phyloP scores from a whole-genome alignment of 2,113 vertebrate species.

The Sturnira hondurensis region DNA sequence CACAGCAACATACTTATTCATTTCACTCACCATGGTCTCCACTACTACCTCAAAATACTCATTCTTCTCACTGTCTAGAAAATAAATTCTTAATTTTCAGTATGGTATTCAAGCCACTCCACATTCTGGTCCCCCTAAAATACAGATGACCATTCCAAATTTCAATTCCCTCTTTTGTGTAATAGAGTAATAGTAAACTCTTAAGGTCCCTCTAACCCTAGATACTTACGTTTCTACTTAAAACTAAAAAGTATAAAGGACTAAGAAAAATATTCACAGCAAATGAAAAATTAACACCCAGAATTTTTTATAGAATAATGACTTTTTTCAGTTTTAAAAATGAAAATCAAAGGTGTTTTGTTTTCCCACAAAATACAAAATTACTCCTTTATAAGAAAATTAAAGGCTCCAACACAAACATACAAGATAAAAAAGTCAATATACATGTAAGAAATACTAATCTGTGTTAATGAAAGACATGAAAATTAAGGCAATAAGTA shows the following conservation, averaged over 20 bases:
- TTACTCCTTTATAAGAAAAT: not conserved
- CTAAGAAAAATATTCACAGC: not conserved
- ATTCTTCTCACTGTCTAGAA: not conserved
- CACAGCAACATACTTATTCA: not conserved
- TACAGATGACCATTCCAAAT: not conserved
- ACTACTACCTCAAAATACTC: not conserved
- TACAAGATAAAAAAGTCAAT: not conserved
- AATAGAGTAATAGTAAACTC: not conserved
- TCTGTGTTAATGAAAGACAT: not conserved
- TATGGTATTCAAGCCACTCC: not conserved
- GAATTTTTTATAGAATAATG: not conserved
- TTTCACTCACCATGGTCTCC: not conserved
- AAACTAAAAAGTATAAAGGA: not conserved
- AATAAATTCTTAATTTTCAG: conserved; percentile 1
- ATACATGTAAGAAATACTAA: not conserved
- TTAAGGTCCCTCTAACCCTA: not conserved
- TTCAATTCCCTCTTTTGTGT: not conserved
- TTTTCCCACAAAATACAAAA: conserved; percentile 11
- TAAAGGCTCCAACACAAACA: conserved; percentile 19
- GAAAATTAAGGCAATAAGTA: conserved; percentile 22
- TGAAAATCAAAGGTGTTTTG: not conserved
- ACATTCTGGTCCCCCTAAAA: not conserved
- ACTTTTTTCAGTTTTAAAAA: conserved; percentile 10
- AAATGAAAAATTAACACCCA: not conserved
- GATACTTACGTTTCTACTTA: not conserved